Conservation (phyloP, 1,140 invertebrate species). For the Halesus radiatus region DNA sequence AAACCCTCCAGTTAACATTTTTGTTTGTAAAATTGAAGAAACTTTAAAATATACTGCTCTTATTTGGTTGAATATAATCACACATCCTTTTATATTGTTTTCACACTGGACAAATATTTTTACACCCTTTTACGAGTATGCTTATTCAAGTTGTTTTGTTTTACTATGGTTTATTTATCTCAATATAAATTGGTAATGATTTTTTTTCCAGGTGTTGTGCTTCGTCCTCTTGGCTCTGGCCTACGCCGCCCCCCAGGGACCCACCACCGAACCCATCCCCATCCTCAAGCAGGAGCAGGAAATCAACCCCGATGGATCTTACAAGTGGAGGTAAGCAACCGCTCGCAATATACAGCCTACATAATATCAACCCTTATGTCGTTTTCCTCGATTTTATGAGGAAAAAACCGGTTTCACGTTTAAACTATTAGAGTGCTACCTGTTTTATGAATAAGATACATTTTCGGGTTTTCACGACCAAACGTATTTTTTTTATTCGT, state of each 20-base stretch:
- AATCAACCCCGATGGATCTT: slow-evolving; percentile 77
- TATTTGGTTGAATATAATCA: background rate
- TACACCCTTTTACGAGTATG: too few species aligned
- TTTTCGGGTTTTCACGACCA: too few species aligned
- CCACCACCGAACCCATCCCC: slow-evolving; percentile 71
- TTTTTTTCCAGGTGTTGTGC: slow-evolving; percentile 63
- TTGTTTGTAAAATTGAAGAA: background rate
- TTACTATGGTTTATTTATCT: background rate
- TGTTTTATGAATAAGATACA: too few species aligned
- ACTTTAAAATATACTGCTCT: background rate
- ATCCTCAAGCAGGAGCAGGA: slow-evolving; percentile 74
- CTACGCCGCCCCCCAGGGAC: slow-evolving; percentile 67
- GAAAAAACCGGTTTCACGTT: too few species aligned
- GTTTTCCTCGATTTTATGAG: too few species aligned
- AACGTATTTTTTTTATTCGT: too few species aligned
- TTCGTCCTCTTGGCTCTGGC: slow-evolving; percentile 64
- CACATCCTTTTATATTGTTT: too few species aligned
- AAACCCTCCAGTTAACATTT: too few species aligned
- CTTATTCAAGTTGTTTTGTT: background rate
- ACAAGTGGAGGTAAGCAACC: slow-evolving; percentile 70
- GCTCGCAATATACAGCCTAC: too few species aligned
- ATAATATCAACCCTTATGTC: too few species aligned
- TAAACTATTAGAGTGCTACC: too few species aligned
- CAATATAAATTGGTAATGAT: slow-evolving; percentile 31
- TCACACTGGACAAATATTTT: background rate